phyloP scores from a whole-genome alignment of 2,113 vertebrate species.

The Sinocyclocheilus maitianheensis region DNA sequence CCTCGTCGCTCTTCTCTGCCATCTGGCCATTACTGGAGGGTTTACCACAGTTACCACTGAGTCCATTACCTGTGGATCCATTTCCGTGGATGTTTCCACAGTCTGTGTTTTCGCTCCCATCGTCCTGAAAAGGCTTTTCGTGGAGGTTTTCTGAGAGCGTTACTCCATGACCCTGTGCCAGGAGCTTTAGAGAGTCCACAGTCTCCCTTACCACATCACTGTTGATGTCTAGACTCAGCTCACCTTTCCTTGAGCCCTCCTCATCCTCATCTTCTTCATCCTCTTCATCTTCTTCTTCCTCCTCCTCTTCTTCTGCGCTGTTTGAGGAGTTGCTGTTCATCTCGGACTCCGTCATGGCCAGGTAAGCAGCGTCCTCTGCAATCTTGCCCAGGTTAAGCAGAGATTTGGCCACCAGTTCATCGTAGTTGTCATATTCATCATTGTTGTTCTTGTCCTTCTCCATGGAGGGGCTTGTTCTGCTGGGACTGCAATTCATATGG shows the following conservation, averaged over 20 bases:
- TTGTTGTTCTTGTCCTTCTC: constrained; percentile 95
- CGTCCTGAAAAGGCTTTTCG: constrained; percentile 83
- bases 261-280: constrained; percentile 83
- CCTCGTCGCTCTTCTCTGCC: constrained; percentile 95
- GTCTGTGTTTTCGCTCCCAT: constrained; percentile 57
- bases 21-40: constrained; percentile 79
- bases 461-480: constrained; percentile 76
- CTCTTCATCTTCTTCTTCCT: constrained; percentile 80
- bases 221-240: constrained; percentile 93
- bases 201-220: constrained; percentile 97
- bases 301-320: constrained; percentile 90
- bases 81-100: neutral
- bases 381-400: constrained; percentile 98
- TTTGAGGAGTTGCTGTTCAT: constrained; percentile 98
- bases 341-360: constrained; percentile 96
- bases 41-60: constrained; percentile 76
- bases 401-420: constrained; percentile 98
- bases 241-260: constrained; percentile 79
- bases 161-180: constrained; percentile 96
- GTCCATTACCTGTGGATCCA: constrained; percentile 70
- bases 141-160: constrained; percentile 85
- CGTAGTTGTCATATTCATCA: constrained; percentile 97
- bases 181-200: constrained; percentile 95
- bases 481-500: constrained; percentile 82
- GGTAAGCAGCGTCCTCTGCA: constrained; percentile 94